Evolutionary conservation across 2,113 vertebrate species (phyloP).

Genomic region (Otus sunia): DNA sequence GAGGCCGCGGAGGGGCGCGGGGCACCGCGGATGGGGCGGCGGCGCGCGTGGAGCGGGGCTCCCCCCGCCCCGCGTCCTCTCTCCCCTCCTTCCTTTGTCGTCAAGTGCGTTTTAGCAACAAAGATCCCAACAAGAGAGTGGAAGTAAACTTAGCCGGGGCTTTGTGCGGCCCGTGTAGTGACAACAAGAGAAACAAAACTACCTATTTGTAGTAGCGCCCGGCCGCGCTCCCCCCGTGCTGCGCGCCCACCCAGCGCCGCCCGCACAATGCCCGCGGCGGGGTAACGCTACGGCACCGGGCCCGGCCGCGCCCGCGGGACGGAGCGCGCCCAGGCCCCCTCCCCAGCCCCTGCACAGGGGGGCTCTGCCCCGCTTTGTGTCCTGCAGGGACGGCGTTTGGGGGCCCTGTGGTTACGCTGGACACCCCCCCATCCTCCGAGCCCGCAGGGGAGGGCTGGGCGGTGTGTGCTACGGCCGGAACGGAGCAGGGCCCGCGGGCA

Average conservation of each 20-base stretch:
- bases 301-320: background rate
- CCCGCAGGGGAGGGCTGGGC: background rate
- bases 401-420: background rate
- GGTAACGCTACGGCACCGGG: slow-evolving; percentile 71
- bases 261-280: slow-evolving; percentile 66
- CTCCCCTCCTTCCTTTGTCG: slow-evolving; percentile 58
- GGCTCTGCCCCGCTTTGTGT: background rate
- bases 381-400: background rate
- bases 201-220: slow-evolving; percentile 82
- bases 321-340: background rate
- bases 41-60: background rate
- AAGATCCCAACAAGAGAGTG: slow-evolving; percentile 80
- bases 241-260: slow-evolving; percentile 73
- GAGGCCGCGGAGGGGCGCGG: background rate
- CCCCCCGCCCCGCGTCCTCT: background rate
- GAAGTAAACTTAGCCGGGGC: slow-evolving; percentile 85
- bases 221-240: slow-evolving; percentile 78
- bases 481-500: background rate
- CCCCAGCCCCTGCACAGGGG: background rate
- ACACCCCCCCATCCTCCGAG: no score
- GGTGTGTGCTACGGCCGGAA: background rate
- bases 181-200: slow-evolving; percentile 89
- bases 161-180: slow-evolving; percentile 86
- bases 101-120: slow-evolving; percentile 77
- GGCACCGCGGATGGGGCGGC: background rate